Percentiles rank a stretch among this genome's conserved stretches.
Evolutionary conservation across 1,140 invertebrate species (phyloP).

Genomic region (Spodoptera litura): DNA sequence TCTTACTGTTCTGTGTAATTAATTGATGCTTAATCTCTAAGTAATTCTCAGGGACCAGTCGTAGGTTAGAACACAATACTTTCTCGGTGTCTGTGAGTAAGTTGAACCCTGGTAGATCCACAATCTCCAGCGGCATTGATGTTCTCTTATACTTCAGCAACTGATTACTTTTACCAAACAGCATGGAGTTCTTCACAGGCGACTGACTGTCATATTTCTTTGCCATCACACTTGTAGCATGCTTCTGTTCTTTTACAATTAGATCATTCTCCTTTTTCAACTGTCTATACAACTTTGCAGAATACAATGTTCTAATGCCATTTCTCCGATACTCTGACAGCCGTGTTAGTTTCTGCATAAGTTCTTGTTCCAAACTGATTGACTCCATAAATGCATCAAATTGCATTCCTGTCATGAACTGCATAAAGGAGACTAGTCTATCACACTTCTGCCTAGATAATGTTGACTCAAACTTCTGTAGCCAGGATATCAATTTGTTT

Average conservation of each 20-base stretch:
- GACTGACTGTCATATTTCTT: conserved; percentile 75
- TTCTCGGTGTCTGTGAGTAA: conserved; percentile 91
- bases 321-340: conserved; percentile 90
- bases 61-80: conserved; percentile 90
- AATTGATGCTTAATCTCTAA: conserved; percentile 92
- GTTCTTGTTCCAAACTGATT: conserved; percentile 89
- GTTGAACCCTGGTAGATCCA: conserved; percentile 92
- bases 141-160: conserved; percentile 62
- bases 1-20: conserved; percentile 91
- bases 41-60: conserved; percentile 92
- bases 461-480: conserved; percentile 89
- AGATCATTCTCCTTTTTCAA: conserved; percentile 88
- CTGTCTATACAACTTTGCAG: conserved; percentile 89
- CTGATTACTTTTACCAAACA: conserved; percentile 54
- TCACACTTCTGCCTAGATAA: conserved; percentile 88
- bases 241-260: conserved; percentile 85
- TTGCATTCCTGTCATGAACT: conserved; percentile 90
- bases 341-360: conserved; percentile 88
- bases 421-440: conserved; percentile 90
- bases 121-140: conserved; percentile 90
- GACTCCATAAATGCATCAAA: conserved; percentile 93
- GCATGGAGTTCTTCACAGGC: conserved; percentile 55
- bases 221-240: conserved; percentile 77
- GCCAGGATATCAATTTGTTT: conserved; percentile 88
- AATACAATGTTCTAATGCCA: conserved; percentile 90